phyloP scores from a whole-genome alignment of 2,797 vertebrate species.

The Syncerus caffer region DNA sequence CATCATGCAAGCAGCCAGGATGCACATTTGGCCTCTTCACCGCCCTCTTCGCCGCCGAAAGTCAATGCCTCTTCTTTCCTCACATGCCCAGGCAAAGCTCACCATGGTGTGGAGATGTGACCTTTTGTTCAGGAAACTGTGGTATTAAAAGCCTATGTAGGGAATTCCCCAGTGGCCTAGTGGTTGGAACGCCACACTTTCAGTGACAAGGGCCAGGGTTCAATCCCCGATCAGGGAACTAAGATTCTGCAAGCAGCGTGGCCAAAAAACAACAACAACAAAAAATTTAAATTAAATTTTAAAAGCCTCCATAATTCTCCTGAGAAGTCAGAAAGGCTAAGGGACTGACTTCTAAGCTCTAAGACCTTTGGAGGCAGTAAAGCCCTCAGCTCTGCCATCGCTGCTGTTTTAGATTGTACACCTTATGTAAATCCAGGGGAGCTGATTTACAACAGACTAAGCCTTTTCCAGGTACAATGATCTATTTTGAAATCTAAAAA shows the following conservation, averaged over 20 bases:
- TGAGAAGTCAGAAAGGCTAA: not conserved
- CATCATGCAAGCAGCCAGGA: too few relatives aligned
- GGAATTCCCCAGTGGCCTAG: not conserved
- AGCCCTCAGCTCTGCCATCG: not conserved
- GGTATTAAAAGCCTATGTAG: not conserved
- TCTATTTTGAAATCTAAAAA: not conserved
- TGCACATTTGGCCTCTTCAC: not conserved
- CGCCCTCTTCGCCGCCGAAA: rapidly evolving
- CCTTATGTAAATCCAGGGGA: not conserved
- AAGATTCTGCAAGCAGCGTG: not conserved
- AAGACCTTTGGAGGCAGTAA: not conserved
- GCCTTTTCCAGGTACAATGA: not conserved
- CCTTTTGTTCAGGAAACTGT: not conserved
- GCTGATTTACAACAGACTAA: not conserved
- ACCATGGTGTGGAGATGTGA: not conserved
- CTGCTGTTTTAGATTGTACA: not conserved
- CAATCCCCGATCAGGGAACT: not conserved
- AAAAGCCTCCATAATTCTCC: not conserved
- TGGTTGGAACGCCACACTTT: not conserved
- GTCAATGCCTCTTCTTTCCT: not conserved
- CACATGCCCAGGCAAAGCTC: not conserved
- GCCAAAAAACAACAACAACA: not conserved
- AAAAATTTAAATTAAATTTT: not conserved
- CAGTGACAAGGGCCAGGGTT: not conserved
- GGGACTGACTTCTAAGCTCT: not conserved